phyloP scores from a whole-genome alignment of 2,797 vertebrate species.

The Tenualosa ilisha region DNA sequence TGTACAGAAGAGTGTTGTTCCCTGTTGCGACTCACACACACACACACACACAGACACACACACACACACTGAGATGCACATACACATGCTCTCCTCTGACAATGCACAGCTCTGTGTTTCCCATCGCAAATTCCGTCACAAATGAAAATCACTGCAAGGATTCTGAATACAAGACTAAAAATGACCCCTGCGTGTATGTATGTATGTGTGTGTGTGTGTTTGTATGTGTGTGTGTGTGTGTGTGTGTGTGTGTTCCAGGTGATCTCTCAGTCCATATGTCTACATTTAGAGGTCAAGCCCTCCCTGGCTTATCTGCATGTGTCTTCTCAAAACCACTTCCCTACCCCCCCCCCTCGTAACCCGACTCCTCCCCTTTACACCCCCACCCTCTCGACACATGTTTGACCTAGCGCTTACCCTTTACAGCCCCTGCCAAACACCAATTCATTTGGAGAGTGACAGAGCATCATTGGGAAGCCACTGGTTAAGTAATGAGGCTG shows the following conservation, averaged over 20 bases:
- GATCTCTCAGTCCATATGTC: background rate
- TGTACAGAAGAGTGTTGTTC: background rate
- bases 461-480: conserved; percentile 66
- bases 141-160: conserved; percentile 12
- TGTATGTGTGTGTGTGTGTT: background rate
- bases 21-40: background rate
- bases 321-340: no score
- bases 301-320: background rate
- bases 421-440: conserved; percentile 63
- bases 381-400: background rate
- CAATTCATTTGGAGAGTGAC: conserved; percentile 66
- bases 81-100: background rate
- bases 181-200: background rate
- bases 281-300: background rate
- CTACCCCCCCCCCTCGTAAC: no score
- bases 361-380: background rate
- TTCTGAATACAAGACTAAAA: background rate
- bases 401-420: conserved; percentile 58
- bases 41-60: background rate
- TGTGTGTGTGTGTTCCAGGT: background rate
- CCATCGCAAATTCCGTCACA: conserved; percentile 20
- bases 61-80: background rate
- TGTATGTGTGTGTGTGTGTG: background rate
- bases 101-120: conserved; percentile 47
- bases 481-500: conserved; percentile 68